phyloP scores from a whole-genome alignment of 2,113 vertebrate species.

The Xenus cinereus region DNA sequence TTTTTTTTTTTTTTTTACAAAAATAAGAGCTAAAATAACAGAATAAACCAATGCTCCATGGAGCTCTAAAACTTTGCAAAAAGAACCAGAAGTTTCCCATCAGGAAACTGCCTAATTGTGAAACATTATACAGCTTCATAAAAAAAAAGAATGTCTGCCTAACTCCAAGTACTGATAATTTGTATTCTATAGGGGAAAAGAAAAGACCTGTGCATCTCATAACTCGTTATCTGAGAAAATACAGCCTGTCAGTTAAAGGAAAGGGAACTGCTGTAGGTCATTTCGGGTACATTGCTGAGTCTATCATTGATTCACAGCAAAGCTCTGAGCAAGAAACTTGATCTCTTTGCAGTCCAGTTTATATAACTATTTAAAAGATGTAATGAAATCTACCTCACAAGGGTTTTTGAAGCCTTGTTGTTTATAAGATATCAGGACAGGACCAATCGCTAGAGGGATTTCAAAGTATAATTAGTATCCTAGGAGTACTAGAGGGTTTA shows the following conservation, averaged over 20 bases:
- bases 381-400: neutral
- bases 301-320: neutral
- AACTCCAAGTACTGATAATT: neutral
- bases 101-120: neutral
- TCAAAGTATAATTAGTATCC: neutral
- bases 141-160: neutral
- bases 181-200: neutral
- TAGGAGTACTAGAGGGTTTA: neutral
- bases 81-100: neutral
- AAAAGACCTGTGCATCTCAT: neutral
- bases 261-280: neutral
- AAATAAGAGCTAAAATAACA: neutral
- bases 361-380: neutral
- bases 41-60: neutral
- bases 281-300: neutral
- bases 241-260: neutral
- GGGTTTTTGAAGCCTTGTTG: neutral
- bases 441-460: neutral
- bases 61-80: neutral
- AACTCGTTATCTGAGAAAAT: neutral
- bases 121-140: neutral
- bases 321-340: neutral
- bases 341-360: neutral
- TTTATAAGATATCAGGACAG: neutral
- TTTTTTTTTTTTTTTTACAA: neutral